A percentile compares a stretch with the other conserved stretches of the same genome.
These are phyloP conservation scores for Amiota minor DNA, from an alignment of 2,888 invertebrate genomes.

Conservation along the genomic window DNA sequence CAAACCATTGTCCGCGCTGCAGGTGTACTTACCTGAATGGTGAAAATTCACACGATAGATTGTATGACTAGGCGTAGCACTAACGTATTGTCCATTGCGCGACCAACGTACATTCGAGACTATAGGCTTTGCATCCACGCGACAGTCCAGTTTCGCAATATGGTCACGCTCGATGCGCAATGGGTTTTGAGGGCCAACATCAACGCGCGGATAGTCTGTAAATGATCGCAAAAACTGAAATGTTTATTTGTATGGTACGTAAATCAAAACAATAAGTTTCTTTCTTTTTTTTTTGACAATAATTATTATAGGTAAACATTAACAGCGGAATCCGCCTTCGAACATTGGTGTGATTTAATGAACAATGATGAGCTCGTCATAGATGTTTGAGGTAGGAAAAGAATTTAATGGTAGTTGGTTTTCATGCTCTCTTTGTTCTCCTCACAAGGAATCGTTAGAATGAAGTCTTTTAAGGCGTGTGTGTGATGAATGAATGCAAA, in stretches of 20 bases:
- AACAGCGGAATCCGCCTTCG: too few species aligned
- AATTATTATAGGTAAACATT: too few species aligned
- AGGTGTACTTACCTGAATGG: conserved; percentile 92
- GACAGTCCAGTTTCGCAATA: conserved; percentile 87
- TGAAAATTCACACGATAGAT: conserved; percentile 85
- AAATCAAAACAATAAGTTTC: conserved; percentile 33
- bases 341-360: too few species aligned
- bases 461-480: too few species aligned
- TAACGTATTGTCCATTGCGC: conserved; percentile 87
- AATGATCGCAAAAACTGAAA: conserved; percentile 11
- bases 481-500: too few species aligned
- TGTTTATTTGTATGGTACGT: background rate
- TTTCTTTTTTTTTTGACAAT: too few species aligned
- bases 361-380: too few species aligned
- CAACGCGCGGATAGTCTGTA: conserved; percentile 91
- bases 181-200: conserved; percentile 92
- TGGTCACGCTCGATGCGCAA: conserved; percentile 90
- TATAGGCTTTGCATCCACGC: conserved; percentile 92
- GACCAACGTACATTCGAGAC: conserved; percentile 90
- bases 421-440: too few species aligned
- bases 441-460: too few species aligned
- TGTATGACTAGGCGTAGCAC: conserved; percentile 83
- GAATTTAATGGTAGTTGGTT: too few species aligned
- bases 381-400: too few species aligned
- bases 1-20: conserved; percentile 89